Percentiles rank a stretch among this genome's conserved stretches.
Evolutionary conservation across 2,888 invertebrate species (phyloP).

Genomic region (Lochmaea capreae): DNA sequence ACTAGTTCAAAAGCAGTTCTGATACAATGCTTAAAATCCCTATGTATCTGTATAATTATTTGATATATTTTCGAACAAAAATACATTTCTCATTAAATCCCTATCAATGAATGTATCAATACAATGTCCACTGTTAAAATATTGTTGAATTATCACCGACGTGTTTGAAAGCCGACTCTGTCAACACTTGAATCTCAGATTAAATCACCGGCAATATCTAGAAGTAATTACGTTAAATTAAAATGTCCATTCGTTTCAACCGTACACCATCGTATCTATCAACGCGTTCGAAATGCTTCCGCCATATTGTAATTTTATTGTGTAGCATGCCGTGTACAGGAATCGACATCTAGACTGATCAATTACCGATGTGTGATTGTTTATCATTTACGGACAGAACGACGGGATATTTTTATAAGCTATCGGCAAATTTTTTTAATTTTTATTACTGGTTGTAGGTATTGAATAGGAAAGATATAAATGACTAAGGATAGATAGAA

Average conservation of each 20-base stretch:
- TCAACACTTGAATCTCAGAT: not conserved
- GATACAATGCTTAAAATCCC: no score
- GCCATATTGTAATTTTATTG: slow-evolving; percentile 1
- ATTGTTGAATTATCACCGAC: no score
- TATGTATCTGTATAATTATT: no score
- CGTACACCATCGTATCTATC: not conserved
- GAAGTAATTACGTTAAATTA: not conserved
- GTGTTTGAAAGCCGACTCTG: not conserved
- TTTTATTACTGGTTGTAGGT: not conserved
- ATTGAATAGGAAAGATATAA: no score
- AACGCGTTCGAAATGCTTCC: not conserved
- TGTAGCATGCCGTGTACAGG: not conserved
- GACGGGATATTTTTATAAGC: not conserved
- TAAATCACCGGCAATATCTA: not conserved
- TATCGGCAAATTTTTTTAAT: not conserved
- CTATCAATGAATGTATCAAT: no score
- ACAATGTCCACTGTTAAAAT: no score
- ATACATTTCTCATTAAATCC: no score
- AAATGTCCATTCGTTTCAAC: not conserved
- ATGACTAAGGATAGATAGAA: no score
- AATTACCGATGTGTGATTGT: not conserved
- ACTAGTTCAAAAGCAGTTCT: no score
- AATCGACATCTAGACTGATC: not conserved
- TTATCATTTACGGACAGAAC: not conserved
- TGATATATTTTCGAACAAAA: no score